Evolutionary conservation across 1,140 invertebrate species (phyloP), one percentile per base, ranked within the genome.

Genomic region (Bombus balteatus): DNA sequence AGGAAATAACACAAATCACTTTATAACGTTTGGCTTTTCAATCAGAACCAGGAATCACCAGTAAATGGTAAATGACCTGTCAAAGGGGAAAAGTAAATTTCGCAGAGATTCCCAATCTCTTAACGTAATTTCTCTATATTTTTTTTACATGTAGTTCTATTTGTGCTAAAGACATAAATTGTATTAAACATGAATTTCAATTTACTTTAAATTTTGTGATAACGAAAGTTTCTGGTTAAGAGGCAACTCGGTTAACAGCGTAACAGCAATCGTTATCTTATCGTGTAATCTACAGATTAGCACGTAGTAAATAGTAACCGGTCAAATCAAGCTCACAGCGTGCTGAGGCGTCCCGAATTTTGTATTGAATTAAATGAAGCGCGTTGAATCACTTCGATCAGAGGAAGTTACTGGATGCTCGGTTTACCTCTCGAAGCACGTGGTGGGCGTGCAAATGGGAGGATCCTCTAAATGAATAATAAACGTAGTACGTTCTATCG

Each of bases 311-410:
- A 71, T 71, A 13, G 25, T 39, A 39, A 39, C 3, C 37, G 2
- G 10, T 71, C 37, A 71, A 71, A 6, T 6, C 34, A 12, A 37
- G 68, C 34, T 25, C 22, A 34, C 10, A 34, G 28, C 32, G 15
- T 12, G 3, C 1, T 9, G 18, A n/a, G 25, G 37, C 9, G 3
- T 12, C 1, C 25, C 39, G 70, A 39, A 75, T 74, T 75, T 65
- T 15, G 22, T 22, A 32, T 12, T 18, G 39, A 28, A 47, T 82
- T 34, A 66, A 82, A 59, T 18, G 81, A 39, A 82, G 12, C 71
- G 57, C 25, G 41, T 53, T 53, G 47, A 81, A 62, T 81, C 70
- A 57, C 12, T 68, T 34, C 37, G 57, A 74, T 81, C n/a, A 25
- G 22, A 9, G 70, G n/a, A 62, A 41, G 13, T 62, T 32, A 22